Conservation (phyloP, 1,140 invertebrate species). For the Stegodyphus mimosarum region DNA sequence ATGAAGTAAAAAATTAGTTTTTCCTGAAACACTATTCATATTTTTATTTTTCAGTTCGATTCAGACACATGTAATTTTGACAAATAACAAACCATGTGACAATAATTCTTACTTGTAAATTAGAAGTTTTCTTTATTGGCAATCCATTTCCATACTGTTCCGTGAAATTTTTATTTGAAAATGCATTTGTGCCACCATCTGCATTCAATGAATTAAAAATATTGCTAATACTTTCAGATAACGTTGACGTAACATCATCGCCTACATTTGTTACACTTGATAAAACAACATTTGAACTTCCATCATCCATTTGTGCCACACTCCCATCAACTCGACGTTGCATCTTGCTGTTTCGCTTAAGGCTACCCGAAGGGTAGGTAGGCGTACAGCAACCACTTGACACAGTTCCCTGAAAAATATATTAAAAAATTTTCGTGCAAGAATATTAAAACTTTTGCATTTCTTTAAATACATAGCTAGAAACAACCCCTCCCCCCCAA, state of each 20-base stretch:
- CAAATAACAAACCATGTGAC: background rate
- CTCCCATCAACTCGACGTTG: slow-evolving; percentile 62
- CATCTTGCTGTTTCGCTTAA: slow-evolving; percentile 62
- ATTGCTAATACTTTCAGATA: slow-evolving; percentile 45
- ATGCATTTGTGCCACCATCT: slow-evolving; percentile 3
- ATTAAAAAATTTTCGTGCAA: background rate
- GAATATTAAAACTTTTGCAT: too few relatives aligned
- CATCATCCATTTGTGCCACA: slow-evolving; percentile 61
- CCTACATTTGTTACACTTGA: slow-evolving; percentile 60
- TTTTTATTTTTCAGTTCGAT: too few relatives aligned
- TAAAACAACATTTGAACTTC: slow-evolving; percentile 54
- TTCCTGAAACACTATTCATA: too few relatives aligned
- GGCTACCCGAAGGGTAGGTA: slow-evolving; percentile 57
- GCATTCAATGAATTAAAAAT: slow-evolving; percentile 45
- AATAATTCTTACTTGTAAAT: background rate
- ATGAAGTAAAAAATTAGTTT: too few relatives aligned
- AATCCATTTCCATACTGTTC: slow-evolving; percentile 24
- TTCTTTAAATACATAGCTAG: too few relatives aligned
- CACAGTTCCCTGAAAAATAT: slow-evolving; percentile 14
- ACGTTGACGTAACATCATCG: slow-evolving; percentile 38
- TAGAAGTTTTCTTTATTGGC: background rate
- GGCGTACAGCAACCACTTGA: slow-evolving; percentile 50
- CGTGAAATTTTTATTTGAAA: background rate
- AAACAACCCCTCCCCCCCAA: too few relatives aligned
- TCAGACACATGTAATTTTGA: too few relatives aligned